Evolutionary conservation across 2,888 invertebrate genomes (phyloP).

Genomic region (Abrostola triplasia): DNA sequence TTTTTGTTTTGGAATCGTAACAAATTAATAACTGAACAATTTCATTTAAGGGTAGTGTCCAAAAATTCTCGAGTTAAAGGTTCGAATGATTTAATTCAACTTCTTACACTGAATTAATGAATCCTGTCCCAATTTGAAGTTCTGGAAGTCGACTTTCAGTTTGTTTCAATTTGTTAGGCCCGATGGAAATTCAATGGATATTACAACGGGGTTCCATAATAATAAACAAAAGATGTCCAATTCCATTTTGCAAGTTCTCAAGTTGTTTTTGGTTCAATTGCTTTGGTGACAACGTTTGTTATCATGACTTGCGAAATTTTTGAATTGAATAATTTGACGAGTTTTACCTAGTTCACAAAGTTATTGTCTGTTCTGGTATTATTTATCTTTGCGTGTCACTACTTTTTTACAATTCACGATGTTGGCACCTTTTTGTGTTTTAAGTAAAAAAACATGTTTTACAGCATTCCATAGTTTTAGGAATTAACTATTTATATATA

Average conservation of each 20-base stretch:
- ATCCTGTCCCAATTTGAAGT: slow-evolving; percentile 74
- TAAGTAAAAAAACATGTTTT: neutral
- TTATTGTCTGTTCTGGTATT: slow-evolving; percentile 8
- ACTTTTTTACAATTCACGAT: neutral
- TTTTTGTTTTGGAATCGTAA: slow-evolving; percentile 63
- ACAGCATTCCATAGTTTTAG: neutral
- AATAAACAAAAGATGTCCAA: slow-evolving; percentile 75
- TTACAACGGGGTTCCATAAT: slow-evolving; percentile 70
- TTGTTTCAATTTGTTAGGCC: slow-evolving; percentile 83
- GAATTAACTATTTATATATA: neutral
- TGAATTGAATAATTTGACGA: slow-evolving; percentile 27
- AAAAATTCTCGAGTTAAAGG: slow-evolving; percentile 70
- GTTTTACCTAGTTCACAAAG: slow-evolving; percentile 24
- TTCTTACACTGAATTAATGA: slow-evolving; percentile 82
- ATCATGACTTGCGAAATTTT: slow-evolving; percentile 37
- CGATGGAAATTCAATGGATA: slow-evolving; percentile 79
- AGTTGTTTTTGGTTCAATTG: slow-evolving; percentile 50
- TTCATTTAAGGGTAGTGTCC: slow-evolving; percentile 64
- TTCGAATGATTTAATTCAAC: slow-evolving; percentile 81
- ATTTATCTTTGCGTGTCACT: slow-evolving; percentile 1
- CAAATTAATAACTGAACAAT: slow-evolving; percentile 71
- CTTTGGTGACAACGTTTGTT: slow-evolving; percentile 47
- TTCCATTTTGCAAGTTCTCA: slow-evolving; percentile 56
- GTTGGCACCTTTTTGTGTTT: neutral
- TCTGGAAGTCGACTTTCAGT: slow-evolving; percentile 77